Evolutionary conservation across 2,797 vertebrate genomes (phyloP).

Genomic region (Sebastes matsubarae): DNA sequence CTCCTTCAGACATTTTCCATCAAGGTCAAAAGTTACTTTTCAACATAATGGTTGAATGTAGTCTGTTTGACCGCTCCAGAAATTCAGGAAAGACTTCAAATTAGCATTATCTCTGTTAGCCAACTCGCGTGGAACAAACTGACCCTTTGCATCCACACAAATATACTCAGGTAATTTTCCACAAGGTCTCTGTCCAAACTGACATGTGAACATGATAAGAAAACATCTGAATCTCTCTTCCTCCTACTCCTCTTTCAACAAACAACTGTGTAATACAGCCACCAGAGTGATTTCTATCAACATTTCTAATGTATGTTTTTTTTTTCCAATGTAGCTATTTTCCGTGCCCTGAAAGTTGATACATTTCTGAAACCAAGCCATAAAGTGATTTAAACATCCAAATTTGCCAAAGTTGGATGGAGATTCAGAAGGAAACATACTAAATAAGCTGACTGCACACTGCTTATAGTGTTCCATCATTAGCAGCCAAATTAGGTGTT

Average conservation of each 20-base stretch:
- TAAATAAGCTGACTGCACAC: neutral
- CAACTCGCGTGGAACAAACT: neutral
- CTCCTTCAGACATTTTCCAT: neutral
- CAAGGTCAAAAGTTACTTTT: neutral
- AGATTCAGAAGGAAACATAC: neutral
- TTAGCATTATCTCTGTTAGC: neutral
- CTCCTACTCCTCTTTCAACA: neutral
- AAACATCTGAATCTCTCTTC: neutral
- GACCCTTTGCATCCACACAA: neutral
- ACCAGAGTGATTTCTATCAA: neutral
- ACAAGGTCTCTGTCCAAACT: neutral
- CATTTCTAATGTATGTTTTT: neutral
- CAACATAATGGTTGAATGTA: neutral
- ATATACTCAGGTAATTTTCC: neutral
- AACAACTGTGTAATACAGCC: neutral
- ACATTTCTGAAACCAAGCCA: neutral
- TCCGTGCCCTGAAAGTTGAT: neutral
- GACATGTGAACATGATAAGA: neutral
- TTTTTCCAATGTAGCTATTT: neutral
- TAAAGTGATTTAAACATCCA: neutral
- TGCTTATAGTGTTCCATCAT: neutral
- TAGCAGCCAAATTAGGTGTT: slow-evolving; percentile 40
- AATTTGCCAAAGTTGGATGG: neutral
- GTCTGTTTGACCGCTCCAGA: neutral
- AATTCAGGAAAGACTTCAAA: neutral